Percentiles rank a stretch among this genome's conserved stretches.
phyloP scores from a whole-genome alignment of 2,797 vertebrate genomes.

The Tamandua tetradactyla region DNA sequence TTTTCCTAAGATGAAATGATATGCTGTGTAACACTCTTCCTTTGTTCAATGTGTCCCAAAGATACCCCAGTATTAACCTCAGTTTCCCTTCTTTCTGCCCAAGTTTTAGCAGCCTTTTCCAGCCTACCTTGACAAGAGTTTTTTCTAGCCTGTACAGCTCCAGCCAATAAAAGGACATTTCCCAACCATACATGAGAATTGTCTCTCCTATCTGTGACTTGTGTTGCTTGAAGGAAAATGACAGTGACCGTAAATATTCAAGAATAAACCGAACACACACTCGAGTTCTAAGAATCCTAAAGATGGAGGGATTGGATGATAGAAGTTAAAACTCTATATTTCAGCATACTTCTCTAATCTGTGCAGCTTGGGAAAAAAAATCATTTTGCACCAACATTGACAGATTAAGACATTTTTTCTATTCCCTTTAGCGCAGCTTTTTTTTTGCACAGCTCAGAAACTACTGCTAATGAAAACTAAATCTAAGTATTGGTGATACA shows the following conservation, averaged over 20 bases:
- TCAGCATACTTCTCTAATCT: constrained; percentile 12
- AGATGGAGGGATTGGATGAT: constrained; percentile 42
- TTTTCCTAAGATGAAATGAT: background rate
- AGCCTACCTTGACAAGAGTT: background rate
- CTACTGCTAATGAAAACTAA: constrained; percentile 48
- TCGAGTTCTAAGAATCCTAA: constrained; percentile 35
- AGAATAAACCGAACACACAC: background rate
- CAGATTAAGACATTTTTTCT: constrained; percentile 20
- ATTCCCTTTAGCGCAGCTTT: constrained; percentile 37
- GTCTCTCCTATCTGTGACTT: background rate
- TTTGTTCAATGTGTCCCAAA: background rate
- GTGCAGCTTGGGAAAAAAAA: background rate
- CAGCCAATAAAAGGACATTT: constrained; percentile 44
- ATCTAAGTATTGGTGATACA: background rate
- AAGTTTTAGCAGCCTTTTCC: constrained; percentile 41
- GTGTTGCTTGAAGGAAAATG: background rate
- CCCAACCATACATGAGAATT: background rate
- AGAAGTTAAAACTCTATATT: constrained; percentile 45
- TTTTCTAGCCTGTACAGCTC: background rate
- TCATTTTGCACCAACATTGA: constrained; percentile 8
- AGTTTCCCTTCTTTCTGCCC: background rate
- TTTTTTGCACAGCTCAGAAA: constrained; percentile 16
- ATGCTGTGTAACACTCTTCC: background rate
- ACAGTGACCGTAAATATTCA: background rate
- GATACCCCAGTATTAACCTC: background rate